These are phyloP conservation scores for Volucella inflata DNA, from an alignment of 2,888 invertebrate genomes.

Conservation along the genomic window DNA sequence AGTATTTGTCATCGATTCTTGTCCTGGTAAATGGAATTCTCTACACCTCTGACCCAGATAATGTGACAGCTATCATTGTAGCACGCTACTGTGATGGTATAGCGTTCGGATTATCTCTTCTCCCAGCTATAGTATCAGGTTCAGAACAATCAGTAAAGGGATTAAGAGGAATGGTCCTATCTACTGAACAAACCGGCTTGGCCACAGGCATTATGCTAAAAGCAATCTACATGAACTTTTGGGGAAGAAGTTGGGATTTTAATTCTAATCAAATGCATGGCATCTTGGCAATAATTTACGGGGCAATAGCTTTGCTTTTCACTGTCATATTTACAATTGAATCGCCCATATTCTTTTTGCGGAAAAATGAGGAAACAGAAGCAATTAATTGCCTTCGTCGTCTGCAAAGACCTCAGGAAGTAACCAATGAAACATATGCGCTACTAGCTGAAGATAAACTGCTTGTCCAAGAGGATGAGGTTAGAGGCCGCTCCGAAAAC, in stretches of 20 bases:
- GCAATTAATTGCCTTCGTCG: constrained; percentile 79
- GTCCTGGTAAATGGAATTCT: constrained; percentile 78
- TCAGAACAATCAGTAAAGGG: constrained; percentile 77
- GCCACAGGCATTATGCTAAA: constrained; percentile 78
- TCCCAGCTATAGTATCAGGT: constrained; percentile 80
- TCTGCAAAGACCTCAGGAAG: constrained; percentile 77
- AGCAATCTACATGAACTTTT: constrained; percentile 76
- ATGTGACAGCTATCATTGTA: constrained; percentile 74
- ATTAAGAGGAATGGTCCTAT: constrained; percentile 77
- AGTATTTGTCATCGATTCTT: constrained; percentile 29
- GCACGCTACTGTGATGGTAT: constrained; percentile 80
- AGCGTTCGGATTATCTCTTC: constrained; percentile 78
- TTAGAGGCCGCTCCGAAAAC: constrained; percentile 72
- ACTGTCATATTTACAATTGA: constrained; percentile 77
- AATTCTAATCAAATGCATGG: constrained; percentile 78
- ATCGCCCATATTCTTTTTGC: constrained; percentile 79
- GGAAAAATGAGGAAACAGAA: constrained; percentile 78
- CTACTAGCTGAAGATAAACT: constrained; percentile 80
- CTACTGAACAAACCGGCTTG: constrained; percentile 78
- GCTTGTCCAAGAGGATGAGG: constrained; percentile 78
- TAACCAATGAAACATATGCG: constrained; percentile 78
- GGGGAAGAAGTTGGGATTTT: constrained; percentile 45
- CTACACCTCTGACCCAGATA: constrained; percentile 74
- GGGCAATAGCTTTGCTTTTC: constrained; percentile 74
- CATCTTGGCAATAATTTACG: constrained; percentile 75